These are phyloP conservation scores for Tinamus major DNA, from an alignment of 2,797 vertebrate genomes.

Conservation along the genomic window DNA sequence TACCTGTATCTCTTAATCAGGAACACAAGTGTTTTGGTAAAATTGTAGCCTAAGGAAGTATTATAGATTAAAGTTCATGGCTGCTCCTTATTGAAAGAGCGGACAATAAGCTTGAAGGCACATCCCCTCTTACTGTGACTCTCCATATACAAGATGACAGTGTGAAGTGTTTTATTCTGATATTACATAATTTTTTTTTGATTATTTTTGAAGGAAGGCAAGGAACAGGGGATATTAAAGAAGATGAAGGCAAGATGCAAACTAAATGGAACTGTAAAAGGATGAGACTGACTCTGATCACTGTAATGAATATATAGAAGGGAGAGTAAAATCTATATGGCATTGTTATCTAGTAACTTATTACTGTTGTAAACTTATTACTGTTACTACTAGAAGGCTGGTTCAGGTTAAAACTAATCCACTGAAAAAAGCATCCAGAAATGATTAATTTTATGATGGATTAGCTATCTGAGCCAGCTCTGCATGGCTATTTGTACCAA, in stretches of 20 bases:
- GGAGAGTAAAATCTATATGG: background rate
- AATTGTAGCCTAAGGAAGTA: background rate
- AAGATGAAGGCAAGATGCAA: background rate
- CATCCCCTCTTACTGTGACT: background rate
- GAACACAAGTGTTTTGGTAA: background rate
- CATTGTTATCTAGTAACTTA: background rate
- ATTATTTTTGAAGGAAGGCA: background rate
- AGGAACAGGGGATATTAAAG: background rate
- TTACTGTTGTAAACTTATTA: background rate
- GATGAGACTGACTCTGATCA: background rate
- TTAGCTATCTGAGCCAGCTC: background rate
- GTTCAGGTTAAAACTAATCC: background rate
- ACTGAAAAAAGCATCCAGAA: background rate
- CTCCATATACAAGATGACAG: accelerated
- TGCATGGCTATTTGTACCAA: background rate
- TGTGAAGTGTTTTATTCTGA: background rate
- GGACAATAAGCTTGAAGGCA: background rate
- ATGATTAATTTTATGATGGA: background rate
- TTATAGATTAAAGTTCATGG: background rate
- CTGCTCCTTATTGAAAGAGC: background rate
- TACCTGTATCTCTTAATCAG: background rate
- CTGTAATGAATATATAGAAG: background rate
- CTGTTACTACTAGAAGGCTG: background rate
- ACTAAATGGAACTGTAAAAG: background rate
- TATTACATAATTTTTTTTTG: background rate